Evolutionary conservation across 1,140 invertebrate species (phyloP), one percentile per base, ranked within the genome.

Genomic region (Batillaria attramentaria): DNA sequence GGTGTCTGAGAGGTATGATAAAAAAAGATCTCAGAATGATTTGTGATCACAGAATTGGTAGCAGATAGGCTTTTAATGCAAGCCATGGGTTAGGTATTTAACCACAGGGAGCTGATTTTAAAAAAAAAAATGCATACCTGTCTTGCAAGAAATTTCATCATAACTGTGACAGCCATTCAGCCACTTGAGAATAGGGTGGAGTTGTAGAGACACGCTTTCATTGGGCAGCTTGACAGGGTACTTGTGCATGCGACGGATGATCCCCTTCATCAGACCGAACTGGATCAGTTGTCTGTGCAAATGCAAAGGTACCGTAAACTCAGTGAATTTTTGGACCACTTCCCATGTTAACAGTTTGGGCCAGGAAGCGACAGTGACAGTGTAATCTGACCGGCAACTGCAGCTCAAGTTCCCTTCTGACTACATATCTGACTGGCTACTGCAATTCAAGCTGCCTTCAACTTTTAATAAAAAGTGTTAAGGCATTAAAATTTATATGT

Each of bases 101-200:
- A 16, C 50, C 50, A 54, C n/a, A 54, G n/a, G 16, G n/a, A 54
- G 50, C 16, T 16, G 28, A 31, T 66, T 2, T 18, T 31, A 13
- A 62, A 65, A 46, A 31, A 77, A n/a, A 37, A 60, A 77, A 46
- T 66, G 69, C 77, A 70, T 84, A 88, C 89, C 95, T n/a, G 94
- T 94, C 77, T 94, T 93, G 87, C 96, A 96, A 86, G 97, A 97
- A 85, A 98, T 97, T 92, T 97, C 95, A 92, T 98, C 97, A 65
- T 95, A 94, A 86, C 94, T 96, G 62, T 94, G 94, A 1, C 92
- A 89, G 4, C 97, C 97, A 72, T 94, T 96, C 86, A 97, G 97
- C 86, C 95, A 93, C 69, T 93, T 93, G 81, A 84, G 85, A 69
- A 88, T 78, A 10, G 81, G 81, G 62, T 83, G 83, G 66, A 87